Conservation (phyloP, 2,797 vertebrate genomes). For the Alcedo quadribrachys region DNA sequence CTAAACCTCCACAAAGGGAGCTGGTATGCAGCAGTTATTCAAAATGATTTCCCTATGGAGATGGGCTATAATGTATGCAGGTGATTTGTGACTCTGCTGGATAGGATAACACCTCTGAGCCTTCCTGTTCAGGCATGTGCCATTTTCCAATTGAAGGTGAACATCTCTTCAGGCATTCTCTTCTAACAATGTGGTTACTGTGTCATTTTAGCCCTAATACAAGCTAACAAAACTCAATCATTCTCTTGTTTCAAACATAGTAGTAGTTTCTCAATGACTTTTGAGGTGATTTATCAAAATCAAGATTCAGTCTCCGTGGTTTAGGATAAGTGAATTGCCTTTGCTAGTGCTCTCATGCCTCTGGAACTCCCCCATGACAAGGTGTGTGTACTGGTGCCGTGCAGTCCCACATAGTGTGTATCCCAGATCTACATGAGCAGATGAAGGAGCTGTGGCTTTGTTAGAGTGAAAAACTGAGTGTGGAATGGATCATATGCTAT, state of each 20-base stretch:
- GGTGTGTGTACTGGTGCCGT: neutral
- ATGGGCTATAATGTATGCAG: neutral
- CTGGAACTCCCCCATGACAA: neutral
- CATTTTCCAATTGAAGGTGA: neutral
- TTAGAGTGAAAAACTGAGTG: neutral
- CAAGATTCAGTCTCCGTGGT: neutral
- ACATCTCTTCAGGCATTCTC: neutral
- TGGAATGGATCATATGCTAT: neutral
- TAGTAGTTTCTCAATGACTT: neutral
- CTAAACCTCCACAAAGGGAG: neutral
- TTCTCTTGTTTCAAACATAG: neutral
- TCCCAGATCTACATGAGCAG: accelerated
- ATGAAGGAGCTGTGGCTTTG: neutral
- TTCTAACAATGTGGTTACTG: neutral
- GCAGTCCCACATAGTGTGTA: accelerated
- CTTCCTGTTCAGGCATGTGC: neutral
- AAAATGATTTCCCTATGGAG: neutral
- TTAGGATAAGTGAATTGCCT: neutral
- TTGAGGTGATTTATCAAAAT: neutral
- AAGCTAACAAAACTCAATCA: neutral
- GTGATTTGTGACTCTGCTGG: conserved; percentile 14
- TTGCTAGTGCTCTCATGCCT: neutral
- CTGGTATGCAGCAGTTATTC: neutral
- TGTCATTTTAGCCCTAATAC: neutral
- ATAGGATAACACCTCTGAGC: neutral